Percentiles rank a stretch among this genome's conserved stretches.
These are phyloP conservation scores for Drosophila infuscata DNA, from an alignment of 2,888 invertebrate species.

Conservation along the genomic window DNA sequence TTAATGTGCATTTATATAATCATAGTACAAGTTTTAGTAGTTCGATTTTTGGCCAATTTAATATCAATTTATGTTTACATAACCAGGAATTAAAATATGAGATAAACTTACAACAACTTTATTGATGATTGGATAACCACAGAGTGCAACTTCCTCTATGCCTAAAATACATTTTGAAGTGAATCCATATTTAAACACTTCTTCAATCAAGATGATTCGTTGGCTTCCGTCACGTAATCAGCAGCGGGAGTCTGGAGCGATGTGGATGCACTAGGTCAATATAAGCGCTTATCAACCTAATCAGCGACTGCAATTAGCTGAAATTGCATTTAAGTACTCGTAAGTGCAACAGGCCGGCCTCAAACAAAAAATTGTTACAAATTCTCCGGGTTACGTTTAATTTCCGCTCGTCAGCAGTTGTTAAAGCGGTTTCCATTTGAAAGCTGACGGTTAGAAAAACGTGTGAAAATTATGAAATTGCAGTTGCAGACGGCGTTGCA, in stretches of 20 bases:
- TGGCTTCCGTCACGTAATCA: conserved; percentile 64
- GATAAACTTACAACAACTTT: background rate
- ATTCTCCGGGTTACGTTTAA: conserved; percentile 44
- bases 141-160: background rate
- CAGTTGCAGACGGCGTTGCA: conserved; percentile 38
- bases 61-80: background rate
- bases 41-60: background rate
- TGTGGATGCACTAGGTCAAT: conserved; percentile 39
- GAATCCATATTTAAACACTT: background rate
- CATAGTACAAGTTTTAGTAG: background rate
- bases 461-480: conserved; percentile 77
- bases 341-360: conserved; percentile 49
- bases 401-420: conserved; percentile 70
- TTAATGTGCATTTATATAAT: background rate
- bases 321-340: conserved; percentile 68
- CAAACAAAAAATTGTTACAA: conserved; percentile 53
- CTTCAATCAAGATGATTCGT: conserved; percentile 2
- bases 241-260: conserved; percentile 12
- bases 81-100: background rate
- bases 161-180: background rate
- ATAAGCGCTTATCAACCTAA: conserved; percentile 57
- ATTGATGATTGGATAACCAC: background rate
- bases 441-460: conserved; percentile 59
- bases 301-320: conserved; percentile 66
- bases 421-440: conserved; percentile 48